Conservation (phyloP, 1,140 invertebrate species). For the Tribolium castaneum region DNA sequence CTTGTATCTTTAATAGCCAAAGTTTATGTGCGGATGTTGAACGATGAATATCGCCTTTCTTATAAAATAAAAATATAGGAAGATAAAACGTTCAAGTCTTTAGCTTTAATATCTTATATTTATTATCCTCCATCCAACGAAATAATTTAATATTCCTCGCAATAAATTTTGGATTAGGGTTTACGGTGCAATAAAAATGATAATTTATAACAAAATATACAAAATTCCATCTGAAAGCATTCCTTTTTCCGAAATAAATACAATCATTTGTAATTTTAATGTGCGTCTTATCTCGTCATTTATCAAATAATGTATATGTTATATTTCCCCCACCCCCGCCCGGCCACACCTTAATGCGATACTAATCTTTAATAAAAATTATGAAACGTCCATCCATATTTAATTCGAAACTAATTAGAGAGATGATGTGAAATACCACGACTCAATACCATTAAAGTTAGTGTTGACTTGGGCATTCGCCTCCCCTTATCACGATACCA, state of each 20-base stretch:
- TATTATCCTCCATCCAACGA: conserved; percentile 60
- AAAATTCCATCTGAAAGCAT: conserved; percentile 55
- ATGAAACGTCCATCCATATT: conserved; percentile 56
- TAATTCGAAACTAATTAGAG: conserved; percentile 55
- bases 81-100: conserved; percentile 57
- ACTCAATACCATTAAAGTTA: conserved; percentile 45
- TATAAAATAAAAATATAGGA: conserved; percentile 55
- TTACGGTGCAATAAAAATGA: conserved; percentile 62
- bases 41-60: conserved; percentile 59
- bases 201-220: conserved; percentile 64
- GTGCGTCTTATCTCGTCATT: conserved; percentile 46
- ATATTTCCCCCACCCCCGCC: conserved; percentile 36
- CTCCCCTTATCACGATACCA: background rate
- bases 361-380: conserved; percentile 59
- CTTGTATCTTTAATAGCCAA: conserved; percentile 62
- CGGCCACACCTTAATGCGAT: conserved; percentile 54
- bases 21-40: conserved; percentile 60
- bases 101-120: conserved; percentile 61
- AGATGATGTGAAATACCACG: conserved; percentile 35
- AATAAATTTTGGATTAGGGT: conserved; percentile 63
- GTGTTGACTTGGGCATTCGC: conserved; percentile 10
- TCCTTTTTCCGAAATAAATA: conserved; percentile 46
- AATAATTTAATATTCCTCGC: conserved; percentile 63
- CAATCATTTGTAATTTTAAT: conserved; percentile 45
- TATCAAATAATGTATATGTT: conserved; percentile 49